These are phyloP conservation scores for Epinotia brunnichana DNA, from an alignment of 2,888 invertebrate genomes.

Conservation along the genomic window DNA sequence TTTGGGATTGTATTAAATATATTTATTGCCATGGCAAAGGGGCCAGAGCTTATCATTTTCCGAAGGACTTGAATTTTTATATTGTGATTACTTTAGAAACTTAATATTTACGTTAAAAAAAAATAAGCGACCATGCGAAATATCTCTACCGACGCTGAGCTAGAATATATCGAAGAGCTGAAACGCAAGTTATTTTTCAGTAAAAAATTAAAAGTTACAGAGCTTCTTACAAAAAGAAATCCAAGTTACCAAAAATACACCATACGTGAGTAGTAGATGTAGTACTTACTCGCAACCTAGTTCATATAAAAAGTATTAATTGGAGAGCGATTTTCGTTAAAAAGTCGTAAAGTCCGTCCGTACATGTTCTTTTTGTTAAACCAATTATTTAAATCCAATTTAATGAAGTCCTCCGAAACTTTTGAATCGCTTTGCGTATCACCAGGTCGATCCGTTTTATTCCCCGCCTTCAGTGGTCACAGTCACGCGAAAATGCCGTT, in stretches of 20 bases:
- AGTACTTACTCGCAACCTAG: background rate
- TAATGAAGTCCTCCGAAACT: slow-evolving; percentile 37
- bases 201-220: background rate
- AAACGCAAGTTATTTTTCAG: background rate
- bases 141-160: background rate
- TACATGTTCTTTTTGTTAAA: slow-evolving; percentile 9
- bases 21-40: no score
- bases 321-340: no score
- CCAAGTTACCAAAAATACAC: background rate
- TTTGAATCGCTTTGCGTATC: slow-evolving; percentile 17
- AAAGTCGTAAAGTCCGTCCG: background rate
- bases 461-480: slow-evolving; percentile 44
- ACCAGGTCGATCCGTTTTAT: slow-evolving; percentile 28
- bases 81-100: background rate
- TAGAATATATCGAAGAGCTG: background rate
- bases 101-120: background rate
- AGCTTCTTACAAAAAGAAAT: background rate
- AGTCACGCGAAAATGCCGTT: slow-evolving; percentile 59
- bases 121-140: background rate
- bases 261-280: background rate
- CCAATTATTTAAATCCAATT: slow-evolving; percentile 16
- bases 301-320: background rate
- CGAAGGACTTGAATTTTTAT: no score
- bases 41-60: no score
- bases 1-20: no score